These are phyloP conservation scores for Drosophila sordidula DNA, from an alignment of 2,888 invertebrate genomes.

Conservation along the genomic window DNA sequence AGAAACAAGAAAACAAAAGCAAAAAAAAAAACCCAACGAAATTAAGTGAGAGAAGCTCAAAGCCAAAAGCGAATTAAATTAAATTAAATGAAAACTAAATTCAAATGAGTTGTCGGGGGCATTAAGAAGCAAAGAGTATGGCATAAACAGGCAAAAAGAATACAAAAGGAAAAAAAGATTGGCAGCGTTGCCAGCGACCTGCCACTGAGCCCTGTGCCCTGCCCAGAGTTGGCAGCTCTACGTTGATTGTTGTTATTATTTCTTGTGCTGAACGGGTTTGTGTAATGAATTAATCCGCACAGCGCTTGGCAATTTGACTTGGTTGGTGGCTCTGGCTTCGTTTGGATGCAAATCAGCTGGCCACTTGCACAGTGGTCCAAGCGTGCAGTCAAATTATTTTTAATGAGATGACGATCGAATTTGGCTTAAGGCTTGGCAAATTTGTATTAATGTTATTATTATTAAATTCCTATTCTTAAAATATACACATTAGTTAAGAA, in stretches of 20 bases:
- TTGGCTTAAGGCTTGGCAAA: too few relatives aligned
- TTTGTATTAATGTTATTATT: too few relatives aligned
- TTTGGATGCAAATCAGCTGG: conserved; percentile 79
- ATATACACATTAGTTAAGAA: too few relatives aligned
- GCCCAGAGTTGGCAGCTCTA: conserved; percentile 22
- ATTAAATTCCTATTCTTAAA: too few relatives aligned
- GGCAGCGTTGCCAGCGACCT: conserved; percentile 42
- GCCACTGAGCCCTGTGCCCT: conserved; percentile 20
- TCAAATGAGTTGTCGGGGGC: conserved; percentile 77
- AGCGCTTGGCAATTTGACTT: conserved; percentile 77
- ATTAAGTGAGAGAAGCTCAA: conserved; percentile 50
- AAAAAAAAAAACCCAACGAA: conserved; percentile 17
- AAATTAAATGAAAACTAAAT: conserved; percentile 82
- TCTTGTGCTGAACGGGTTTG: conserved; percentile 81
- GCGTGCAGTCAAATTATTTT: not conserved
- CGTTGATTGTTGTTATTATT: conserved; percentile 80
- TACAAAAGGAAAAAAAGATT: conserved; percentile 27
- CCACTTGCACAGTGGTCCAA: conserved; percentile 36
- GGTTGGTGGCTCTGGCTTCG: conserved; percentile 68
- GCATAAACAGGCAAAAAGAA: conserved; percentile 8
- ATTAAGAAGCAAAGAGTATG: conserved; percentile 57
- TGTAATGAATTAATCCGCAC: conserved; percentile 81
- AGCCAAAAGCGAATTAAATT: conserved; percentile 76
- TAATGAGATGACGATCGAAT: conserved; percentile 48
- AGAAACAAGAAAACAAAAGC: conserved; percentile 6